Evolutionary conservation across 2,113 vertebrate genomes (phyloP), one percentile per base, ranked within the genome.

Genomic region (Oreochromis niloticus): DNA sequence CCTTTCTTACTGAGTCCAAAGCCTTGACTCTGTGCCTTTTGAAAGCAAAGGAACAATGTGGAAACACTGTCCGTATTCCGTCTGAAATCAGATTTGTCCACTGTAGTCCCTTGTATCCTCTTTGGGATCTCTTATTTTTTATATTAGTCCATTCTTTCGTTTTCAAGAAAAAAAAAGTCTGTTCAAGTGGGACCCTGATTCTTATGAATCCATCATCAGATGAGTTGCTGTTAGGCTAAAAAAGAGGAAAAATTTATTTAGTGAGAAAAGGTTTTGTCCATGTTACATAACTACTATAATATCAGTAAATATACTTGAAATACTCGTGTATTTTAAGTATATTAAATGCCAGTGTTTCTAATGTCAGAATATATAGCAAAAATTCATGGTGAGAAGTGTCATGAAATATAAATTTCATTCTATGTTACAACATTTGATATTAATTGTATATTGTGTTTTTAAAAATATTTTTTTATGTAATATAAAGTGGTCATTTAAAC

Each of bases 91-190:
- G 19, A 52, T 52, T n/a, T 52, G 50, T n/a, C 50, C 19, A 52
- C 19, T 52, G 19, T 52, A 52, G 50, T 52, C 50, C 50, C 2
- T 52, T 52, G 50, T 52, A 52, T 52, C 50, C 0, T 52, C 50
- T n/a, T 52, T 52, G 50, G 50, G 50, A 52, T n/a, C 50, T 10
- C 50, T 52, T 52, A n/a, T 52, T 52, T 52, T 52, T n/a, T 52
- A 52, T 0, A 52, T n/a, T 52, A 52, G 19, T 0, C 50, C 50
- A 52, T 52, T n/a, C 17, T 52, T 52, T 52, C 1, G 8, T 52
- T 52, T 52, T 52, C 17, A 52, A 5, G 50, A 52, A 9, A 52
- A 52, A 52, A 43, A 19, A 52, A 50, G 1, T 19, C 8, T 1
- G 7, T 52, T 52, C 50, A 52, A 52, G 50, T 52, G 50, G 50